Evolutionary conservation across 2,113 vertebrate genomes (phyloP).

Genomic region (Clarias magur): DNA sequence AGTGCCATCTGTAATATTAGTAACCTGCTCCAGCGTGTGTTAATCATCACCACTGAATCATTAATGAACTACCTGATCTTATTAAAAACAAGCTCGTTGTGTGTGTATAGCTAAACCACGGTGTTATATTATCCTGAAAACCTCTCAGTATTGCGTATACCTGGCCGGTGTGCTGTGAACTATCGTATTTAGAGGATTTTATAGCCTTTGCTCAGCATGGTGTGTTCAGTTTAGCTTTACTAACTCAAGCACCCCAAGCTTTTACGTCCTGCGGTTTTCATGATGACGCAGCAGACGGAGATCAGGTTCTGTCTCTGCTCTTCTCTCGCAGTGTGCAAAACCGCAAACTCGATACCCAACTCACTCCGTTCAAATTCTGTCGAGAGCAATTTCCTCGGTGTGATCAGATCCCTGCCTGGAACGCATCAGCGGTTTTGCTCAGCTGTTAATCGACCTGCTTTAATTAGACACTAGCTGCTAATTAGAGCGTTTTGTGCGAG

Average conservation of each 20-base stretch:
- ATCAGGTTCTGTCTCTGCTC: slow-evolving; percentile 19
- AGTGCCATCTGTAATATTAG: not conserved
- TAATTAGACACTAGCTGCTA: slow-evolving; percentile 4
- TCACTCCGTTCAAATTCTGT: not conserved
- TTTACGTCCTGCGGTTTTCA: not conserved
- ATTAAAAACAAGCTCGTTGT: slow-evolving; percentile 10
- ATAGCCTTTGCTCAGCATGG: not conserved
- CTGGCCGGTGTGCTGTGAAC: not conserved
- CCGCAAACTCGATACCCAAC: not conserved
- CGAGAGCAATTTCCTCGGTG: not conserved
- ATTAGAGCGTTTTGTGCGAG: not conserved
- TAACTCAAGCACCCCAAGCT: not conserved
- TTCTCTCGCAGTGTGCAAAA: not conserved
- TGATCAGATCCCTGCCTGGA: not conserved
- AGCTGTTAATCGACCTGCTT: not conserved
- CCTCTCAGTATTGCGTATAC: not conserved
- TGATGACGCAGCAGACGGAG: not conserved
- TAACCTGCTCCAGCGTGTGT: not conserved
- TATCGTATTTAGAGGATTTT: not conserved
- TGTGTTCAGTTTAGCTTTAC: not conserved
- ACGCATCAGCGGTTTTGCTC: not conserved
- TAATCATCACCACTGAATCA: slow-evolving; percentile 22
- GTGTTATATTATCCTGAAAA: not conserved
- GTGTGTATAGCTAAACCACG: not conserved
- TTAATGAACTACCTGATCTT: slow-evolving; percentile 25